These are phyloP conservation scores for Aphelinus atriplicis DNA, from an alignment of 1,140 invertebrate species.

Conservation along the genomic window DNA sequence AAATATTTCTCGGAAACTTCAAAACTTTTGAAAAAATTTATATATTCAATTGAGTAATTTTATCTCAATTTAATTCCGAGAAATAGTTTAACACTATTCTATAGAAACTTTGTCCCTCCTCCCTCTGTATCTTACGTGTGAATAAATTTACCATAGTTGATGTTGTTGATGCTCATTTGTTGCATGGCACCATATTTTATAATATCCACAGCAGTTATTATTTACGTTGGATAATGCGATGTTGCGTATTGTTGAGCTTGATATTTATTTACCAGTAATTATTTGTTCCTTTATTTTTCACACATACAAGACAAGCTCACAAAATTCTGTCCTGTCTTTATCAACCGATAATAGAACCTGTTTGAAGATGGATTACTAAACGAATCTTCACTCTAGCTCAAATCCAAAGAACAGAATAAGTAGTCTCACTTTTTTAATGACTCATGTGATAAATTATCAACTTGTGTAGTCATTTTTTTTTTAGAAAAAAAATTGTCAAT, in stretches of 20 bases:
- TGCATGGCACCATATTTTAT: constrained; percentile 55
- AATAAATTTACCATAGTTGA: constrained; percentile 42
- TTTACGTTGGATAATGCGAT: constrained; percentile 41
- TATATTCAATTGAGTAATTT: background rate
- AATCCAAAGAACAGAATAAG: no score
- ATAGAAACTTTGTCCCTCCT: background rate
- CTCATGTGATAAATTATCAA: no score
- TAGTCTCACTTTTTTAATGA: no score
- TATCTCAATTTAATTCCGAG: constrained; percentile 23
- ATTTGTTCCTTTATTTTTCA: constrained; percentile 48
- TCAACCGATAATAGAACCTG: no score
- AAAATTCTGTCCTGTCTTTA: constrained; percentile 48
- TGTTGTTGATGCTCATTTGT: constrained; percentile 55
- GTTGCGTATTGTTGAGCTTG: constrained; percentile 29
- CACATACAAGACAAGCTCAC: constrained; percentile 56
- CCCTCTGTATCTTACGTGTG: constrained; percentile 2
- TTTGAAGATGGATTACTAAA: no score
- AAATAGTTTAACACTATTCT: constrained; percentile 20
- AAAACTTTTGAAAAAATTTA: background rate
- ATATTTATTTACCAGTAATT: constrained; percentile 43
- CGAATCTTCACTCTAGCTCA: no score
- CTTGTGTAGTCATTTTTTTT: no score
- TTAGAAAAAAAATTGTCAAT: no score
- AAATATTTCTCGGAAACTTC: constrained; percentile 31
- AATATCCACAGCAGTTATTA: constrained; percentile 37